phyloP scores from a whole-genome alignment of 2,888 invertebrate species.

The Aleiodes leptofemur region DNA sequence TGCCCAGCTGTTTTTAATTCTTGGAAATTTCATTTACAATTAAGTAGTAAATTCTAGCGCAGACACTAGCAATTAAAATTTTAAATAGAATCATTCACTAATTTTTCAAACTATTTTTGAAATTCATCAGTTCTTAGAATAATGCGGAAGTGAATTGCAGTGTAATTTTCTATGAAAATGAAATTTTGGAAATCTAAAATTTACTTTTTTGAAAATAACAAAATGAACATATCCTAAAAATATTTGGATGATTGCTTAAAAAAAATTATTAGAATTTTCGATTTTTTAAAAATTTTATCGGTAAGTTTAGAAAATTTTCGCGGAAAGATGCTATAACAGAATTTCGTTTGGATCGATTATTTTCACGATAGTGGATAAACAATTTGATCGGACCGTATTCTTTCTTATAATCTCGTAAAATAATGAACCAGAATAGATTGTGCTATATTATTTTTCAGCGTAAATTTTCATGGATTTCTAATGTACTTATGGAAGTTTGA shows the following conservation, averaged over 20 bases:
- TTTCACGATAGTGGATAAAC: too few species aligned
- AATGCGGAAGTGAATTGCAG: neutral
- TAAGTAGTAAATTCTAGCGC: neutral
- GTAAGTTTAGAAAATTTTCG: too few species aligned
- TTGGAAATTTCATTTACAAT: neutral
- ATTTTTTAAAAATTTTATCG: neutral
- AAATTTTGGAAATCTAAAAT: too few species aligned
- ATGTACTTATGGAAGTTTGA: too few species aligned
- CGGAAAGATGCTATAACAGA: too few species aligned
- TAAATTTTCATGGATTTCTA: neutral
- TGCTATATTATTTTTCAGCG: too few species aligned
- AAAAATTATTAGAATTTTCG: neutral
- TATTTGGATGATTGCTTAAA: neutral
- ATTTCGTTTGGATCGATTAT: too few species aligned
- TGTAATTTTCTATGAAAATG: neutral
- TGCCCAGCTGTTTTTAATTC: neutral
- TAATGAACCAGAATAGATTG: too few species aligned
- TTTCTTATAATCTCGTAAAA: too few species aligned
- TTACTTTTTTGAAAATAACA: too few species aligned
- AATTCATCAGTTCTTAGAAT: neutral
- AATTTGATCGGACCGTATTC: too few species aligned
- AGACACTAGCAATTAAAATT: neutral
- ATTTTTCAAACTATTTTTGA: neutral
- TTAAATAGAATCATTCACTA: neutral
- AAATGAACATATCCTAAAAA: too few species aligned